A percentile compares a stretch with the other conserved stretches of the same genome.
These are phyloP conservation scores for Rostratula benghalensis DNA, from an alignment of 2,113 vertebrate species.

Conservation along the genomic window DNA sequence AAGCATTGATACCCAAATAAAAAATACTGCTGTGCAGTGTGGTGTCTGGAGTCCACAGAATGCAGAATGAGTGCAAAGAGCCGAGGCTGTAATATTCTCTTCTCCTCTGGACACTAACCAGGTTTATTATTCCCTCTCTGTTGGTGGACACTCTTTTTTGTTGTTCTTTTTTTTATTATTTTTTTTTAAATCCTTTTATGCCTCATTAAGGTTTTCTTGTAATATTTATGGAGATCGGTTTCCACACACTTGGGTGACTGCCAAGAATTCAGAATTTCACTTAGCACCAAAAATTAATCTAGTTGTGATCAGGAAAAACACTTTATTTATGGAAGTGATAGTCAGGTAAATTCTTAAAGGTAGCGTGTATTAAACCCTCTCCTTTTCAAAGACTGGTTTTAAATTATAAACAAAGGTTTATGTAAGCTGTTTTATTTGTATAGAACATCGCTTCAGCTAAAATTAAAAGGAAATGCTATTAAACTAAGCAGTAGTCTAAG, in stretches of 20 bases:
- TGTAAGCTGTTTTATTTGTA: conserved; percentile 4
- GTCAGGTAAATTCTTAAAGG: not conserved
- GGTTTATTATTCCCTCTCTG: not conserved
- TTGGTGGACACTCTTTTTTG: not conserved
- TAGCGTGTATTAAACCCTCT: not conserved
- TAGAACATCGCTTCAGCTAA: conserved; percentile 3
- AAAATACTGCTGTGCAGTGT: not conserved
- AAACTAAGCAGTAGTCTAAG: conserved; percentile 25
- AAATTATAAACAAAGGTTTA: conserved; percentile 9
- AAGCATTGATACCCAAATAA: not conserved
- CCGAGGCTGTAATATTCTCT: not conserved
- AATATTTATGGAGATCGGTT: not conserved
- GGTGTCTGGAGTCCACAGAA: not conserved
- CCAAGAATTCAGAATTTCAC: not conserved
- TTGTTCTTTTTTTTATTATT: not conserved
- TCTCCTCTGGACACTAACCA: not conserved
- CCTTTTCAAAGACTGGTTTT: not conserved
- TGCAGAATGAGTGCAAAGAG: not conserved
- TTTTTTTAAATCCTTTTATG: conserved; percentile 10
- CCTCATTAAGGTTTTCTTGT: not conserved
- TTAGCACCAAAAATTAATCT: conserved; percentile 4
- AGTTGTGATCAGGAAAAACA: not conserved
- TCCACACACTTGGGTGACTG: not conserved
- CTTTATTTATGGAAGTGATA: not conserved
- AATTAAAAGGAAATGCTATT: conserved; percentile 37